Evolutionary conservation across 2,888 invertebrate species (phyloP).

Genomic region (Anthoptus insignis): DNA sequence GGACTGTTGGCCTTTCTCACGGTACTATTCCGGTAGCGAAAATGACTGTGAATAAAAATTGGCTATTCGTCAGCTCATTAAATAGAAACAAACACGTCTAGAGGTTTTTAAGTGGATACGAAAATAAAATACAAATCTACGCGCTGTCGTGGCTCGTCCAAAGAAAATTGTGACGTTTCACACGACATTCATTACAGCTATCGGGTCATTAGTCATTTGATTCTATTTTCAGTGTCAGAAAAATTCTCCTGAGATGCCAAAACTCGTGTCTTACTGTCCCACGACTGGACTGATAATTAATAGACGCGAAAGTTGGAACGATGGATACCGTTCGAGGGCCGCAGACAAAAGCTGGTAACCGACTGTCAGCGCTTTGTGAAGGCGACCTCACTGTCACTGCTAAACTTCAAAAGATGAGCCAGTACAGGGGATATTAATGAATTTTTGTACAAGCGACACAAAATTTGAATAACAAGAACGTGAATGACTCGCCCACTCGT

Average conservation of each 20-base stretch:
- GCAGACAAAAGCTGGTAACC: constrained; percentile 39
- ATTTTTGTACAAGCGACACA: constrained; percentile 19
- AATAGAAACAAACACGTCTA: constrained; percentile 63
- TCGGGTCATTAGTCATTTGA: constrained; percentile 74
- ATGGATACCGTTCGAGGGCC: constrained; percentile 48
- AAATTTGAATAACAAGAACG: constrained; percentile 12
- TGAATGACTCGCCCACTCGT: constrained; percentile 15
- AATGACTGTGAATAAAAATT: no score
- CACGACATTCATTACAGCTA: constrained; percentile 77
- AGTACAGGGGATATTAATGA: constrained; percentile 23
- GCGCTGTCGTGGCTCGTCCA: constrained; percentile 59
- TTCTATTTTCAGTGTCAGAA: constrained; percentile 79
- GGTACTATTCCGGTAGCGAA: no score
- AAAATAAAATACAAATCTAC: constrained; percentile 70
- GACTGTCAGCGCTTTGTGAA: constrained; percentile 10
- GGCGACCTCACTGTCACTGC: constrained; percentile 20
- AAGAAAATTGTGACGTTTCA: constrained; percentile 71
- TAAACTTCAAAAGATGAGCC: constrained; percentile 26
- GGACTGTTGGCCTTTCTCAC: no score
- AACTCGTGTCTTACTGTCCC: constrained; percentile 62
- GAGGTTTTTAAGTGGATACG: constrained; percentile 67
- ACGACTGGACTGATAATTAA: constrained; percentile 72
- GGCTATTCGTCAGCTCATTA: constrained; percentile 57
- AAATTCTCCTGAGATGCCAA: constrained; percentile 74
- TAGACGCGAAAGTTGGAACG: constrained; percentile 69